Conservation (phyloP, 2,888 invertebrate genomes). For the Enoplolaimus lenunculus region DNA sequence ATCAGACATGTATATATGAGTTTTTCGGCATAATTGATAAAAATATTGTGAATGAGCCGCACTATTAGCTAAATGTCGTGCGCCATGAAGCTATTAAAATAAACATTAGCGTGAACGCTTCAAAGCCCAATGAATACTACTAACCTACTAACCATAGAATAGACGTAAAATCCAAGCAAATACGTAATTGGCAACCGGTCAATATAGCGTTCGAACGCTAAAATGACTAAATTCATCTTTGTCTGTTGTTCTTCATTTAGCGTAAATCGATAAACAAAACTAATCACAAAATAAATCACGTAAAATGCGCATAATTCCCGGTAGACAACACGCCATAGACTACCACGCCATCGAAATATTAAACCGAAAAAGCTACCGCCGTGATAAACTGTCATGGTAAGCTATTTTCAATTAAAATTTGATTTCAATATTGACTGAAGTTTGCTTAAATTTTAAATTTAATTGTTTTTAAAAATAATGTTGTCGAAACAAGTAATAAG, state of each 20-base stretch:
- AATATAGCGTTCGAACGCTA: not conserved
- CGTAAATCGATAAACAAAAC: not conserved
- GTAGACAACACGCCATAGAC: not conserved
- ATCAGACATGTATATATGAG: too few species aligned
- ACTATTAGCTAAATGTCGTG: too few species aligned
- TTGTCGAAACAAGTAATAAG: too few species aligned
- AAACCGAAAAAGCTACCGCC: not conserved
- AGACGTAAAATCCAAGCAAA: not conserved
- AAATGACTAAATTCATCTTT: not conserved
- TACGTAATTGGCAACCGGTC: not conserved
- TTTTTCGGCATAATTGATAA: too few species aligned
- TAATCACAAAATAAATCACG: not conserved
- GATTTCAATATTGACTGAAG: too few species aligned
- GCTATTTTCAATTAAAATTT: too few species aligned
- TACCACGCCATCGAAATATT: not conserved
- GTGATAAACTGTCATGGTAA: not conserved
- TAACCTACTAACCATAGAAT: constrained; percentile 1
- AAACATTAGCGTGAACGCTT: too few species aligned
- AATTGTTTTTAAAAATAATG: too few species aligned
- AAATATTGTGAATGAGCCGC: too few species aligned
- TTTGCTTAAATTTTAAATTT: too few species aligned
- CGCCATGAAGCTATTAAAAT: too few species aligned
- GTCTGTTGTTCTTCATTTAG: not conserved
- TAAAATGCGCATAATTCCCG: not conserved
- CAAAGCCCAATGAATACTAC: too few species aligned